A percentile compares a stretch with the other conserved stretches of the same genome.
Conservation (phyloP, 2,113 vertebrate genomes). For the Xenotilapia caudafasciata region DNA sequence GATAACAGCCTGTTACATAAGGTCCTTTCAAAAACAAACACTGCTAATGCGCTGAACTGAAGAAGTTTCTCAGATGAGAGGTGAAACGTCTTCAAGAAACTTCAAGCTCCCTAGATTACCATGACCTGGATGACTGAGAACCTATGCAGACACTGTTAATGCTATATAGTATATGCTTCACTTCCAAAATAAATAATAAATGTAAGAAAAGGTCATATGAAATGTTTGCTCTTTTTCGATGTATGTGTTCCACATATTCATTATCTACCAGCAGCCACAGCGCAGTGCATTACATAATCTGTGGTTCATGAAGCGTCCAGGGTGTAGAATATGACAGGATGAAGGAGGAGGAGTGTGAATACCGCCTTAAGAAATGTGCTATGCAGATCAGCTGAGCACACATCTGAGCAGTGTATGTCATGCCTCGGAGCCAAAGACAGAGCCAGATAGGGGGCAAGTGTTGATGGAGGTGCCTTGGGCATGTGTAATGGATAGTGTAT, state of each 20-base stretch:
- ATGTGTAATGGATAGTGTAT: conserved; percentile 42
- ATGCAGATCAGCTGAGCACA: not conserved
- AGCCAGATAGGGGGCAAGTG: not conserved
- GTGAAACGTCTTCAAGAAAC: not conserved
- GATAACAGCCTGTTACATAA: conserved; percentile 41
- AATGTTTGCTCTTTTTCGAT: not conserved
- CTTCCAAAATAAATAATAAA: not conserved
- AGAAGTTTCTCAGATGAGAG: not conserved
- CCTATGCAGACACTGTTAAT: not conserved
- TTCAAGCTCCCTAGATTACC: not conserved
- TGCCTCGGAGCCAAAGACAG: conserved; percentile 3
- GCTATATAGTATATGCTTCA: not conserved
- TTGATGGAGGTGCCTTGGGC: conserved; percentile 31
- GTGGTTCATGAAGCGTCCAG: not conserved
- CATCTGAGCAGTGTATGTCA: not conserved
- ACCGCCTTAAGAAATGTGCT: not conserved
- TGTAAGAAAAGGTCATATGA: not conserved
- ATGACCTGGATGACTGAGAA: not conserved
- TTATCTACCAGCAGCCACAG: not conserved
- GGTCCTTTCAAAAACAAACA: not conserved
- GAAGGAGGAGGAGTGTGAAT: not conserved
- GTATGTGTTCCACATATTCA: not conserved
- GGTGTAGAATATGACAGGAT: not conserved
- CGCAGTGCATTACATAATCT: not conserved
- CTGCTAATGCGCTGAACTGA: not conserved